phyloP scores from a whole-genome alignment of 2,888 invertebrate genomes.

The Formica aserva region DNA sequence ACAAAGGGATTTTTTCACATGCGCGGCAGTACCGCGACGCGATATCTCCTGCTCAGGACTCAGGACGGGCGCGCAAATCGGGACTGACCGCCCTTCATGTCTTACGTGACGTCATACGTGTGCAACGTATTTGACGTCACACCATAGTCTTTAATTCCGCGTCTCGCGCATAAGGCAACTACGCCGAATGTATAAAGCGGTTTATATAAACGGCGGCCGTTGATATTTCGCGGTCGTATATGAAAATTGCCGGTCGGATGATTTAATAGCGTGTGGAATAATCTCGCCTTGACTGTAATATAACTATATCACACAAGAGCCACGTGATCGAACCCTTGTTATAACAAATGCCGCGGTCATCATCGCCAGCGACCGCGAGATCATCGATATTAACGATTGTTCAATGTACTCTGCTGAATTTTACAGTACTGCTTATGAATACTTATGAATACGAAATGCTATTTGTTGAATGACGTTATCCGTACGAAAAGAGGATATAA shows the following conservation, averaged over 20 bases:
- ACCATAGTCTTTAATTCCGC: constrained; percentile 32
- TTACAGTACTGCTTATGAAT: neutral
- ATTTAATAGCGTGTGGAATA: constrained; percentile 26
- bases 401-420: constrained; percentile 1
- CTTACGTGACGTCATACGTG: constrained; percentile 41
- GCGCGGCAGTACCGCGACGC: constrained; percentile 7
- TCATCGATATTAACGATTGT: constrained; percentile 55
- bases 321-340: constrained; percentile 1
- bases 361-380: neutral
- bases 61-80: neutral
- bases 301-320: neutral
- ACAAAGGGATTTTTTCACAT: constrained; percentile 16
- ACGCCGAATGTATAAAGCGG: neutral
- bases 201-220: constrained; percentile 10
- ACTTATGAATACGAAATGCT: neutral
- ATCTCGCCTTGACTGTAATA: constrained; percentile 18
- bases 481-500: neutral
- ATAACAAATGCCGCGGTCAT: neutral
- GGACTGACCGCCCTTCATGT: constrained; percentile 19
- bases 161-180: constrained; percentile 9
- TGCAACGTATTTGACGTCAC: constrained; percentile 60
- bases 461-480: neutral
- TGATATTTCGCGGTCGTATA: constrained; percentile 35
- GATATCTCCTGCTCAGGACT: neutral
- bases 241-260: constrained; percentile 19